Percentiles rank a stretch among this genome's conserved stretches.
Evolutionary conservation across 2,888 invertebrate species (phyloP).

Genomic region (Dicranocentrus wangi): DNA sequence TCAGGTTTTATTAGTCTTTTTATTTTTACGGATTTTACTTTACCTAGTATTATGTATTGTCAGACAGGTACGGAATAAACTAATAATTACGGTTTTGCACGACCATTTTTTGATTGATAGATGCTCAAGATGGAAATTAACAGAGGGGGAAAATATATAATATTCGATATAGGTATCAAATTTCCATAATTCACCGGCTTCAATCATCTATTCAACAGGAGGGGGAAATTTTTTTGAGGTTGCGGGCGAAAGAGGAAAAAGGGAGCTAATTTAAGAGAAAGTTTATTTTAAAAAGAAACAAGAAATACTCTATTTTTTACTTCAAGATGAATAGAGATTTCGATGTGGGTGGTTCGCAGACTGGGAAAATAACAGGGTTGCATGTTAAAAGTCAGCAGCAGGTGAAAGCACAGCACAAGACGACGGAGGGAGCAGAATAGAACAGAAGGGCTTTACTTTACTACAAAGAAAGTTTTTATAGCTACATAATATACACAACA

Average conservation of each 20-base stretch:
- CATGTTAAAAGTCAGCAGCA: slow-evolving; percentile 44
- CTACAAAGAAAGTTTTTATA: too few species aligned
- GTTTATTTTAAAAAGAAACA: slow-evolving; percentile 1
- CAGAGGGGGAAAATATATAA: background rate
- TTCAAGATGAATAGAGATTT: slow-evolving; percentile 3
- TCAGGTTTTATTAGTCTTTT: too few species aligned
- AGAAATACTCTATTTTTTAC: too few species aligned
- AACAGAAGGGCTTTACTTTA: too few species aligned
- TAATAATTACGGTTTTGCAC: slow-evolving; percentile 44
- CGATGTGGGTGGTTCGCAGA: slow-evolving; percentile 40
- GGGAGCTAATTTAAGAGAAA: slow-evolving; percentile 20
- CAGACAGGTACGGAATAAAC: too few species aligned
- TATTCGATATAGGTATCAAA: background rate
- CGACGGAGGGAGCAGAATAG: background rate
- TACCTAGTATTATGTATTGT: too few species aligned
- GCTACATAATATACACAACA: slow-evolving; percentile 9
- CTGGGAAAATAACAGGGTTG: slow-evolving; percentile 39
- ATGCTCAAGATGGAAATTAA: slow-evolving; percentile 34
- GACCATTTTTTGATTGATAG: slow-evolving; percentile 51
- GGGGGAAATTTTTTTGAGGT: too few species aligned
- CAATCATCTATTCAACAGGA: too few species aligned
- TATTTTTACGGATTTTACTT: too few species aligned
- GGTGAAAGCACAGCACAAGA: slow-evolving; percentile 27
- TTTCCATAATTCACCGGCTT: background rate
- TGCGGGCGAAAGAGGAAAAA: too few species aligned